Evolutionary conservation across 2,888 invertebrate genomes (phyloP), one percentile per base, ranked within the genome.

Genomic region (Agapostemon virescens): DNA sequence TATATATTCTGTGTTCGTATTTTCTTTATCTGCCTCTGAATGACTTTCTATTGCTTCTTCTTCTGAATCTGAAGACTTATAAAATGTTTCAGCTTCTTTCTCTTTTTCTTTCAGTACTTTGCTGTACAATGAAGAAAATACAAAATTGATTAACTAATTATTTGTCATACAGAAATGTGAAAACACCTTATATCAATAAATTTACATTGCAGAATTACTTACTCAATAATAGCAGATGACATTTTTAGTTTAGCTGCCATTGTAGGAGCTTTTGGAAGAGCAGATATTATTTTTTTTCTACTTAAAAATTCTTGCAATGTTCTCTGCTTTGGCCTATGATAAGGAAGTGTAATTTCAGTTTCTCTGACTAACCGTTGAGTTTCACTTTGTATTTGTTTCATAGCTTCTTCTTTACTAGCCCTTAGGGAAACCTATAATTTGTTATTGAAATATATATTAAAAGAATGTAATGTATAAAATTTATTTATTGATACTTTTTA

Each of bases 311-410:
- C 98, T 90, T 96, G 95, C 0, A 98, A 93, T 0, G 96, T 95
- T 74, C 96, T 94, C 55, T 96, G 95, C 89, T 96, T 97, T 1
- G 98, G 97, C 89, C 95, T 95, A 91, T 98, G 98, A 91, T 98
- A 98, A 0, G 98, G 98, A 52, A 98, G 93, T 58, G 95, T 95
- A 15, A 98, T 94, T 78, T 95, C 93, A 26, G 95, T 95, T 91
- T 98, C 97, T 85, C 98, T 94, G 15, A 97, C 91, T 93, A 97
- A 94, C 74, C 97, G 94, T 92, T 98, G 97, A 0, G 96, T 96
- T 92, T 97, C 97, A 91, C 97, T 97, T 89, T 96, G 95, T 82
- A 98, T 96, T 88, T 96, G 95, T 86, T 95, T 95, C 93, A 96
- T 95, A 79, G 96, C 95, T 87, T 95, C 94, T 88, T 95, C 94